Evolutionary conservation across 2,888 invertebrate species (phyloP), one percentile per base, ranked within the genome.

Genomic region (Beris morrisii): DNA sequence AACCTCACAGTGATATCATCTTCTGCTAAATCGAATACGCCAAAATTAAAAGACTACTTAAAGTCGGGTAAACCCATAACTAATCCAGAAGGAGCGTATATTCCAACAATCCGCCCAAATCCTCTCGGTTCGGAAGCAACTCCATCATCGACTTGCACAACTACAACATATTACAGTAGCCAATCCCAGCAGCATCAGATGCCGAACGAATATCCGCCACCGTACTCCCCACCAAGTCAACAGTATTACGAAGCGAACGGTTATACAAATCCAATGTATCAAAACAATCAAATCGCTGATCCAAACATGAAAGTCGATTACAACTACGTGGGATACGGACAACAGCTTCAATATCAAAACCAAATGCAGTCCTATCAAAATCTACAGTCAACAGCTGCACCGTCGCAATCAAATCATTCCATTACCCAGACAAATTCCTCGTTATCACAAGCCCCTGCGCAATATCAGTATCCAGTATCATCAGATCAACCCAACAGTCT

Each of bases 31-130:
- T 63, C 54, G 4, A 45, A 13, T 5, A 22, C 61, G 3, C 88
- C 91, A 15, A 95, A 94, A 76, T 82, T 96, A 44, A 93, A 94
- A 75, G 96, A 97, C 80, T 96, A 92, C 78, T 81, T 96, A 64
- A 92, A 93, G 0, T 88, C 86, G 65, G 74, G 81, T 3, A 61
- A 63, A 44, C 66, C 77, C 5, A 82, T 83, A 43, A 68, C 83
- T 64, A 75, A 81, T 30, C 81, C 82, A 58, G 84, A 85, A 74
- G 84, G 83, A 64, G 53, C 61, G 2, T 74, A 74, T 66, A 74
- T 88, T 61, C 87, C 88, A 0, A 84, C 86, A 1, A 82, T 89
- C 4, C 81, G 90, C 53, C 91, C 91, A 0, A 83, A 88, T 46
- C 90, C 90, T 0, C 82, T 91, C 4, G 91, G 91, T 4, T 90